These are phyloP conservation scores for Hirtodrosophila confusa DNA, from an alignment of 2,888 invertebrate genomes.

Conservation along the genomic window DNA sequence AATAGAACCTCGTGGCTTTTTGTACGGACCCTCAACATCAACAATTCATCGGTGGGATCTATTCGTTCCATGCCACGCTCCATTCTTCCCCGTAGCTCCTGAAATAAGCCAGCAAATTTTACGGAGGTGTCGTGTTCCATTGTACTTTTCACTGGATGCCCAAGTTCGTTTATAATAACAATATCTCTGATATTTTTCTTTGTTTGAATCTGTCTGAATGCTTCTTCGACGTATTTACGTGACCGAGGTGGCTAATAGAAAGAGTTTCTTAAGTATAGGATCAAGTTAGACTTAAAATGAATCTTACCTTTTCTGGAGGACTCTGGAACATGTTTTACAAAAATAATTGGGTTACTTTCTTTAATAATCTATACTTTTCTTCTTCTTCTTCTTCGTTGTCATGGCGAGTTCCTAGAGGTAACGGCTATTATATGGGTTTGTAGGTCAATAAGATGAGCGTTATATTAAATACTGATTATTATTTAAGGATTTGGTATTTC, in stretches of 20 bases:
- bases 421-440: constrained; percentile 46
- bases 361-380: too few species aligned
- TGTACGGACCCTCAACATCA: constrained; percentile 80
- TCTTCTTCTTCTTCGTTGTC: constrained; percentile 23
- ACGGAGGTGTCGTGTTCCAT: constrained; percentile 72
- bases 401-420: constrained; percentile 24
- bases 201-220: constrained; percentile 67
- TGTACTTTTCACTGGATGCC: constrained; percentile 81
- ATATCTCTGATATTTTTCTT: constrained; percentile 79
- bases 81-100: constrained; percentile 76
- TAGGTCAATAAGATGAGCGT: constrained; percentile 22
- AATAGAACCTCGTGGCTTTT: constrained; percentile 79
- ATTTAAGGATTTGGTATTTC: too few species aligned
- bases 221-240: constrained; percentile 79
- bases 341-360: constrained; percentile 11
- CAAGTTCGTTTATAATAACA: constrained; percentile 77
- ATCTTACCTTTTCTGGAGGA: constrained; percentile 48
- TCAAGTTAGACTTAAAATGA: too few species aligned
- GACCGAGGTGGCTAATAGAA: constrained; percentile 64
- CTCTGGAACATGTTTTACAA: constrained; percentile 42
- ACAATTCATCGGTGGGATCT: constrained; percentile 76
- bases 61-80: constrained; percentile 75
- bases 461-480: background rate
- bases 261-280: background rate
- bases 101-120: constrained; percentile 79